Evolutionary conservation across 2,888 invertebrate genomes (phyloP).

Genomic region (Tiliacea citrago): DNA sequence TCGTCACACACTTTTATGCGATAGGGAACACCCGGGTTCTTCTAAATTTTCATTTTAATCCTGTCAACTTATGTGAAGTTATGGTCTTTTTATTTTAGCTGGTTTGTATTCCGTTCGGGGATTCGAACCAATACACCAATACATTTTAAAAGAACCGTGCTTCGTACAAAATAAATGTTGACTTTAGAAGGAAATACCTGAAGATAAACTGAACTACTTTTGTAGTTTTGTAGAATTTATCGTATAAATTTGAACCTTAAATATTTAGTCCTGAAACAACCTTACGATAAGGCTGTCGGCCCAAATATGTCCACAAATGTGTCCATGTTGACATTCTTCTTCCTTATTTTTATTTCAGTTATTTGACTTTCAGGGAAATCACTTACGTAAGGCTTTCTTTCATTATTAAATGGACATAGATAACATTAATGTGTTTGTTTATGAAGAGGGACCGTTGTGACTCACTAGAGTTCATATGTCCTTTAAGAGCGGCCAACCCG

Average conservation of each 20-base stretch:
- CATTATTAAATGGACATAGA: background rate
- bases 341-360: background rate
- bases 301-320: too few relatives aligned
- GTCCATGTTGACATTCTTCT: background rate
- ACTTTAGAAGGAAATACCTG: constrained; percentile 13
- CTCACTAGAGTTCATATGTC: constrained; percentile 15
- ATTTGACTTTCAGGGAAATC: background rate
- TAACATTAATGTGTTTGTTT: constrained; percentile 39
- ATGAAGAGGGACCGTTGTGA: constrained; percentile 19
- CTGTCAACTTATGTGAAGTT: constrained; percentile 29
- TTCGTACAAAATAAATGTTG: constrained; percentile 30
- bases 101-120: constrained; percentile 29
- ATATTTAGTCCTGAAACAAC: background rate
- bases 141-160: constrained; percentile 23
- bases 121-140: constrained; percentile 25
- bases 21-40: constrained; percentile 26
- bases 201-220: constrained; percentile 14
- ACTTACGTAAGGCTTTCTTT: background rate
- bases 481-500: too few relatives aligned
- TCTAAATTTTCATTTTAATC: constrained; percentile 37
- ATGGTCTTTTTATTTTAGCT: constrained; percentile 37
- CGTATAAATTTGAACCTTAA: background rate
- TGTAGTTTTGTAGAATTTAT: constrained; percentile 3
- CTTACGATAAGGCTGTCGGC: background rate
- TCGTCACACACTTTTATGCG: constrained; percentile 27